Evolutionary conservation across 1,140 invertebrate species (phyloP).

Genomic region (Scaptomyza hsui): DNA sequence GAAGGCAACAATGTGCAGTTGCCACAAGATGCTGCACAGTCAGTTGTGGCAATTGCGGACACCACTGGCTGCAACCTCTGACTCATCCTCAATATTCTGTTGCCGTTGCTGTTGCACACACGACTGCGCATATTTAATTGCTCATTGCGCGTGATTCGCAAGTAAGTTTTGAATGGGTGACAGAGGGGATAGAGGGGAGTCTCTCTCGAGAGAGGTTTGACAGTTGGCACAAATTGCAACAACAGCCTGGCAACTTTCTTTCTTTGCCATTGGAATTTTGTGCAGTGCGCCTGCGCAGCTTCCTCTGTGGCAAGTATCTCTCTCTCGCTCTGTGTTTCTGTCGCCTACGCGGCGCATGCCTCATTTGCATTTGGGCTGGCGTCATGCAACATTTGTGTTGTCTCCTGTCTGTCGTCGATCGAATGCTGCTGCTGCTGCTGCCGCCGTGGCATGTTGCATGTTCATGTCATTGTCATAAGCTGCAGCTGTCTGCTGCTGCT

Average conservation of each 20-base stretch:
- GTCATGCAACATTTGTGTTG: conserved; percentile 67
- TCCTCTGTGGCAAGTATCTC: conserved; percentile 7
- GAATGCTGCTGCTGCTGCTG: conserved; percentile 21
- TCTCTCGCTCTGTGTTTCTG: conserved; percentile 14
- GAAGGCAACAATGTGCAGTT: conserved; percentile 22
- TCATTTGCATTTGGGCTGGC: conserved; percentile 71
- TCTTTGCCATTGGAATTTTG: conserved; percentile 39
- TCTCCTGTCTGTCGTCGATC: conserved; percentile 23
- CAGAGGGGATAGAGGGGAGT: neutral
- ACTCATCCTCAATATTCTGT: conserved; percentile 23
- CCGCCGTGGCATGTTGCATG: conserved; percentile 21
- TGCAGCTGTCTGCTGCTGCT: conserved; percentile 56
- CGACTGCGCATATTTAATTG: conserved; percentile 79
- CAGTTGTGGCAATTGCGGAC: neutral
- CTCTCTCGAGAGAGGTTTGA: conserved; percentile 36
- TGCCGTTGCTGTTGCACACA: conserved; percentile 54
- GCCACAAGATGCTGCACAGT: conserved; percentile 40
- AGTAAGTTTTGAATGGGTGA: neutral
- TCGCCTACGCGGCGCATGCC: conserved; percentile 72
- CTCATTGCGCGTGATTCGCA: conserved; percentile 71
- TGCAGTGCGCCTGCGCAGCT: conserved; percentile 37
- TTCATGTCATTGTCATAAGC: conserved; percentile 70
- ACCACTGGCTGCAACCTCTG: conserved; percentile 15
- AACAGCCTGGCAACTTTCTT: conserved; percentile 18
- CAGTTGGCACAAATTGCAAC: conserved; percentile 73